Base-by-base conservation (phyloP, 2,113 vertebrate species). In the Pampusana beccarii region DNA sequence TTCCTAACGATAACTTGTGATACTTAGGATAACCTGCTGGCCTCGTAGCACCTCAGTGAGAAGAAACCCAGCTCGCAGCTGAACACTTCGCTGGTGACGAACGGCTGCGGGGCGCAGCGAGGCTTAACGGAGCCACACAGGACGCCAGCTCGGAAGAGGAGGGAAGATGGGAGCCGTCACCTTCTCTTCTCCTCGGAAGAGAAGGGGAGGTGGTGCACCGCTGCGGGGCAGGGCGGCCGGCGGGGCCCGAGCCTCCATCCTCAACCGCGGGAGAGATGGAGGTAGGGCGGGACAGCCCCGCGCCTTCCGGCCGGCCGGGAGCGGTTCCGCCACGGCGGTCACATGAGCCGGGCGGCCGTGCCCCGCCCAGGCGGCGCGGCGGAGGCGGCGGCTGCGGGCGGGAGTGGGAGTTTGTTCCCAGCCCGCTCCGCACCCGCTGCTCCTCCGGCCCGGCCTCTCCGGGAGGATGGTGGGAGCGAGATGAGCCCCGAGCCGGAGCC, bases 61-160 rank as follows among this genome's bases (percentile, higher is more conserved):
- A 46, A 10, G 21, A 51, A 34, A 16, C 12, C 1, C 4, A 16
- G 25, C 34, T 51, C 5, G 5, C 11, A 2, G 1, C 10, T 1
- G n/a, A n/a, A 8, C 29, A 19, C 44, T 19, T 46, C 44, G 18
- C 44, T 19, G 18, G 44, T 46, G 18, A 44, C 42, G 16, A 44
- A 44, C 7, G 42, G 16, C 16, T 16, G 16, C 42, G 16, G 42
- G 16, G 42, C 42, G 42, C 42, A 44, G 42, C 42, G 17, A 19
- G 10, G 5, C 2, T 17, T 13, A 11, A 6, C 0, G 2, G 13
- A 26, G 9, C 10, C 16, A 4, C 12, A 5, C 5, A 5, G 4
- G 8, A 3, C 5, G 0, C 6, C 5, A 1, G 6, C 5, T 5
- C 1, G n/a, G 23, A 51, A 21, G 5, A 19, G 5, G 7, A 11